Conservation (phyloP, 2,797 vertebrate species). For the Manis pentadactyla region DNA sequence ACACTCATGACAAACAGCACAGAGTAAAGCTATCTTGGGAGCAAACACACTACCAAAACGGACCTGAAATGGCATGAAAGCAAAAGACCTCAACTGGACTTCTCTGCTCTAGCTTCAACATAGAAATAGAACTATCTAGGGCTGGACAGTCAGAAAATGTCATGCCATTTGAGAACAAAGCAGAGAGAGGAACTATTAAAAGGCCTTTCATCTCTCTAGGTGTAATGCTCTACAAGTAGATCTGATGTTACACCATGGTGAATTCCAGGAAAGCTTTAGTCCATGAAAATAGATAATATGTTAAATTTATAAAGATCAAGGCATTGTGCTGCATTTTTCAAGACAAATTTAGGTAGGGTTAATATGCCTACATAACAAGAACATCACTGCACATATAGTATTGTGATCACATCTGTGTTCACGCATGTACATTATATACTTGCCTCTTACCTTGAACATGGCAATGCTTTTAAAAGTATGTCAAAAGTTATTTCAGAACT, state of each 20-base stretch:
- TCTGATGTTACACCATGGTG: constrained; percentile 56
- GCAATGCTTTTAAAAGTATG: constrained; percentile 75
- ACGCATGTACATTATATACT: constrained; percentile 27
- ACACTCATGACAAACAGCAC: not conserved
- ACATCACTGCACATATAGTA: not conserved
- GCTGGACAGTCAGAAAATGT: not conserved
- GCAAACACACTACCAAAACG: not conserved
- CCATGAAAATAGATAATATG: constrained; percentile 56
- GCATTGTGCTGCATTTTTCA: constrained; percentile 54
- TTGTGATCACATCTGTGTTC: constrained; percentile 16
- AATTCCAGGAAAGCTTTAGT: constrained; percentile 53
- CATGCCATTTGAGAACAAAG: constrained; percentile 44
- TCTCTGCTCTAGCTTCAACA: constrained; percentile 1
- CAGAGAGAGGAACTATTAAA: constrained; percentile 22
- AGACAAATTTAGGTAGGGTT: constrained; percentile 66
- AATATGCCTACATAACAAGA: constrained; percentile 56
- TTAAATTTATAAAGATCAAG: constrained; percentile 66
- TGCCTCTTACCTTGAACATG: constrained; percentile 63
- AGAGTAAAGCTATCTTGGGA: not conserved
- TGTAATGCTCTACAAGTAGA: not conserved
- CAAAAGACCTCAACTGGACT: not conserved
- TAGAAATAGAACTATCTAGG: not conserved
- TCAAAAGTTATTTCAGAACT: constrained; percentile 86
- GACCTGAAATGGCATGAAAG: not conserved
- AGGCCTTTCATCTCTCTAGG: constrained; percentile 29